Percentiles rank a stretch among this genome's conserved stretches.
phyloP scores from a whole-genome alignment of 2,113 vertebrate genomes.

The Cyphomyrus plagiostoma region DNA sequence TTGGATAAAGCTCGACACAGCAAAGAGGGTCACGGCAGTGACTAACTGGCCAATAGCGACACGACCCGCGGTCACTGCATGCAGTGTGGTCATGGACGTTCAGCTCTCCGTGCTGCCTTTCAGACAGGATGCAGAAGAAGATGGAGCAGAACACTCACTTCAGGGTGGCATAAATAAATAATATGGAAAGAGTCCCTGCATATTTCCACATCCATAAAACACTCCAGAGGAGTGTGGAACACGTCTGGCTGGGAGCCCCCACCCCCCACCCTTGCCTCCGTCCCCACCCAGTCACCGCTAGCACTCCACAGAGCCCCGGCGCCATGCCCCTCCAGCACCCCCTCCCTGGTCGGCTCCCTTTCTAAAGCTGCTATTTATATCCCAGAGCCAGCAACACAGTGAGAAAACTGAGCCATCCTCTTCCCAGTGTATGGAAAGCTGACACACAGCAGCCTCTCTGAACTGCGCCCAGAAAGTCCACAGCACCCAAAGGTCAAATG shows the following conservation, averaged over 20 bases:
- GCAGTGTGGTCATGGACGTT: neutral
- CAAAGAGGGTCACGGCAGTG: neutral
- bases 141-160: conserved; percentile 34
- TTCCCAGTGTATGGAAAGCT: conserved; percentile 39
- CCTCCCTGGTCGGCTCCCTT: conserved; percentile 45
- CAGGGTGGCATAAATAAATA: conserved; percentile 52
- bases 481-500: conserved; percentile 39
- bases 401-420: conserved; percentile 41
- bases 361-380: conserved; percentile 63
- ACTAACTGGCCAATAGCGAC: neutral
- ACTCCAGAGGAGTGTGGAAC: conserved; percentile 33
- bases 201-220: conserved; percentile 42
- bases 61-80: neutral
- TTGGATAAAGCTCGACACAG: neutral
- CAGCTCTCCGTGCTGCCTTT: conserved; percentile 2
- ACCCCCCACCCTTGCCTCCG: conserved; percentile 33
- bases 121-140: conserved; percentile 13
- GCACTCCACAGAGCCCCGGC: conserved; percentile 54
- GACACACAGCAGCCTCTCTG: conserved; percentile 27
- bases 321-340: conserved; percentile 44
- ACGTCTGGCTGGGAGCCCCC: conserved; percentile 27
- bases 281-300: conserved; percentile 41
- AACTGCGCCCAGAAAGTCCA: conserved; percentile 34
- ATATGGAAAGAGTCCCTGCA: conserved; percentile 42
- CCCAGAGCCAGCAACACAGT: conserved; percentile 45